Evolutionary conservation across 1,140 invertebrate species (phyloP), one percentile per base, ranked within the genome.

Genomic region (Drosophila nasuta): DNA sequence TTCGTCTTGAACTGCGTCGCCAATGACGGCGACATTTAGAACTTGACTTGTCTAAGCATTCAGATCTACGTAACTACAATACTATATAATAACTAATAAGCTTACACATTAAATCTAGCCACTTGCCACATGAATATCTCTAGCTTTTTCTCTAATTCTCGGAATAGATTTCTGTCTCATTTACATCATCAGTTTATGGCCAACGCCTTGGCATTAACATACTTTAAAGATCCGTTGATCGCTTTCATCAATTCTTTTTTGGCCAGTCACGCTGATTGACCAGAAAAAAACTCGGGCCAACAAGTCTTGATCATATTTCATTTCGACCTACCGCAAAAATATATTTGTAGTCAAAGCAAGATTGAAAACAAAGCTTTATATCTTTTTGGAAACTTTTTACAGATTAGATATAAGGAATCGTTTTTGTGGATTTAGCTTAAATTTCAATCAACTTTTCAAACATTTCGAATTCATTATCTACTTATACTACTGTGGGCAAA

Each of bases 11-110:
- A 88, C 83, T 68, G 70, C 52, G 56, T 66, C 65, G 75, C 77
- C 77, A 49, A 45, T 58, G 76, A 66, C 73, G 60, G 46, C 68
- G 83, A 89, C 83, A 88, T 81, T 88, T 88, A 88, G 85, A 88
- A 88, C 85, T 75, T 74, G 69, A 72, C 79, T 77, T 70, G 57
- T 64, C 63, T 52, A 66, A 63, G 64, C 68, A 38, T 49, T 69
- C 35, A 65, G 28, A 49, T 72, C 62, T 45, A 58, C 46, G 10
- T 64, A 65, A 63, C 48, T 56, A 45, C 30, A 63, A 59, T 56
- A 45, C 30, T 56, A 59, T 56, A 46, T 45, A 70, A 59, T 49
- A 71, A 72, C 35, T 60, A 64, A 72, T 52, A 75, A 65, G 72
- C 66, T 66, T 63, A 51, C 41, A 52, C 65, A 69, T 74, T 68